Evolutionary conservation across 64 coral and sea anemone genomes (phyloP).

Genomic region (Orbicella faveolata): DNA sequence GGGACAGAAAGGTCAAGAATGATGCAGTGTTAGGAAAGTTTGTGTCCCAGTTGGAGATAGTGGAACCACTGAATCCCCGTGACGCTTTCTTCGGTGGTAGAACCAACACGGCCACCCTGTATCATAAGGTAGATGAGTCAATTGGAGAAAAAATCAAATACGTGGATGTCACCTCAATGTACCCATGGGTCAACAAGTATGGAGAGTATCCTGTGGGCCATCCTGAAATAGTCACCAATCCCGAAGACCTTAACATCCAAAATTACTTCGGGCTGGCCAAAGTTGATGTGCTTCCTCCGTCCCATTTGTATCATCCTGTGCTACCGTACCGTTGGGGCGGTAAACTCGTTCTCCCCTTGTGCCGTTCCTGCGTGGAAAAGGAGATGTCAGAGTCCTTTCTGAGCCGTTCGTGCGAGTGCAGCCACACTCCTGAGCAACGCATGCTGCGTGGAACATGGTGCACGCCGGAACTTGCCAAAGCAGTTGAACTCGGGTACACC

Average conservation of each 20-base stretch:
- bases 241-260: not conserved
- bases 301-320: too few species aligned
- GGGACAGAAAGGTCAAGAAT: not conserved
- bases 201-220: slow-evolving; percentile 9
- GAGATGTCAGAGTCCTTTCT: too few species aligned
- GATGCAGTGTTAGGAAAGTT: not conserved
- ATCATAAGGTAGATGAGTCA: not conserved
- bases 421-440: too few species aligned
- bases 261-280: too few species aligned
- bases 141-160: slow-evolving; percentile 25
- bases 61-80: slow-evolving; percentile 13
- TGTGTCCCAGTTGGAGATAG: not conserved
- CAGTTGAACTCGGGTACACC: slow-evolving; percentile 27
- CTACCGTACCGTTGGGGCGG: too few species aligned
- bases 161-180: slow-evolving; percentile 16
- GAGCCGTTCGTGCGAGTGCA: too few species aligned
- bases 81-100: slow-evolving; percentile 51
- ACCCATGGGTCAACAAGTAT: slow-evolving; percentile 35
- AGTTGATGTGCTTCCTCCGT: too few species aligned
- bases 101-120: slow-evolving; percentile 6
- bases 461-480: not conserved
- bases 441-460: too few species aligned
- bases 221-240: slow-evolving; percentile 19
- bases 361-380: too few species aligned
- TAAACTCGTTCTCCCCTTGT: too few species aligned